Conservation (phyloP, 2,888 invertebrate species). For the Erebia aethiops region DNA sequence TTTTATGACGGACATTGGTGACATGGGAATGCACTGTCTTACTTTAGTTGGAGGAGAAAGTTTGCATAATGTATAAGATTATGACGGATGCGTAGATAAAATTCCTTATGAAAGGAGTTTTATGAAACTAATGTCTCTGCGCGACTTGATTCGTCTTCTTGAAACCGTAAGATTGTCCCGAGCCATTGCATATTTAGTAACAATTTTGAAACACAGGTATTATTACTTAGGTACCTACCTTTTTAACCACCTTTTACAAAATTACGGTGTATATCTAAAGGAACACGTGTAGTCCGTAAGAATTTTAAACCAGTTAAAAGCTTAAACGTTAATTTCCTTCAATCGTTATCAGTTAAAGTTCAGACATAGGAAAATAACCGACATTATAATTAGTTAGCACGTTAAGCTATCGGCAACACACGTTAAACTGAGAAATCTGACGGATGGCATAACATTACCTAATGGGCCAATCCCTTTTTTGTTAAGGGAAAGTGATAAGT, state of each 20-base stretch:
- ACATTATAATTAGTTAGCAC: constrained; percentile 47
- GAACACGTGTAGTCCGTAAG: too few species aligned
- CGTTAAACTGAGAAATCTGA: constrained; percentile 55
- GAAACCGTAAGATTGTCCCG: too few species aligned
- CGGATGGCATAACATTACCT: constrained; percentile 43
- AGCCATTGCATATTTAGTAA: not conserved
- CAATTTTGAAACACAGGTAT: not conserved
- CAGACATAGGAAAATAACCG: constrained; percentile 7
- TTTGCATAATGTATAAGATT: not conserved
- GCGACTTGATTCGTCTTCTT: too few species aligned
- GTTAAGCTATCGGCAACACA: constrained; percentile 52
- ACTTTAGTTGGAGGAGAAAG: constrained; percentile 12
- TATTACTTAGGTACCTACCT: too few species aligned
- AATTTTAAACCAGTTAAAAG: not conserved
- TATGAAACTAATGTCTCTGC: too few species aligned
- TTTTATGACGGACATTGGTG: constrained; percentile 11
- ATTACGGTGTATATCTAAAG: too few species aligned
- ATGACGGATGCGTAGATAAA: not conserved
- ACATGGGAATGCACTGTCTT: constrained; percentile 20
- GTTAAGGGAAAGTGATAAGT: constrained; percentile 41
- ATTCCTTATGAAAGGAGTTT: too few species aligned
- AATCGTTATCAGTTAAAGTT: not conserved
- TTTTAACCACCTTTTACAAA: too few species aligned
- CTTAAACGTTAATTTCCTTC: not conserved
- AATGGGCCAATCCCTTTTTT: constrained; percentile 45